phyloP scores from a whole-genome alignment of 2,888 invertebrate species.

The Hedychridium roseum region DNA sequence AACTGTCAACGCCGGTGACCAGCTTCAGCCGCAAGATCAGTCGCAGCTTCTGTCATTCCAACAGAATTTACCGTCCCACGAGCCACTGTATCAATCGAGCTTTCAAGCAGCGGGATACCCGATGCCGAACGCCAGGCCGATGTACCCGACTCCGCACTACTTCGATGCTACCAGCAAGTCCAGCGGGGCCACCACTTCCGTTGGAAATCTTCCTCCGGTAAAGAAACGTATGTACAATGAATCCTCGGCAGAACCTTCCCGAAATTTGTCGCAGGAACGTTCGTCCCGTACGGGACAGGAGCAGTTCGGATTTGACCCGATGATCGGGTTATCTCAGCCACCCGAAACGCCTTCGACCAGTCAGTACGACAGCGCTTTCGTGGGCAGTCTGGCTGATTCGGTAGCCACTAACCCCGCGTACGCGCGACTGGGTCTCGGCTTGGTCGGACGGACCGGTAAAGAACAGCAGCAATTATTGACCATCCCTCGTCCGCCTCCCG shows the following conservation, averaged over 20 bases:
- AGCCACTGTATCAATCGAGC: slow-evolving; percentile 53
- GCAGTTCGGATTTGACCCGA: slow-evolving; percentile 55
- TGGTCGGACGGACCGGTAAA: slow-evolving; percentile 51
- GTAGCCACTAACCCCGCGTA: slow-evolving; percentile 54
- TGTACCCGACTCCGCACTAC: slow-evolving; percentile 57
- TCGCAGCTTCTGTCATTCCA: slow-evolving; percentile 50
- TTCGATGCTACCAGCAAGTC: slow-evolving; percentile 44
- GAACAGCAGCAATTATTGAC: slow-evolving; percentile 56
- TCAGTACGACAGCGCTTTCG: slow-evolving; percentile 56
- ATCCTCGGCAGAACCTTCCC: slow-evolving; percentile 30
- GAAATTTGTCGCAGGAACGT: slow-evolving; percentile 42
- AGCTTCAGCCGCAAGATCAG: slow-evolving; percentile 44
- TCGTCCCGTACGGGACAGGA: slow-evolving; percentile 45
- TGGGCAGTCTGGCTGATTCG: slow-evolving; percentile 51
- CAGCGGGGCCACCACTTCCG: slow-evolving; percentile 24
- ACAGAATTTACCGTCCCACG: slow-evolving; percentile 52
- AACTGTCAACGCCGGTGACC: slow-evolving; percentile 22
- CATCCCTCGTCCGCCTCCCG: slow-evolving; percentile 56
- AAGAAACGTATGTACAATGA: slow-evolving; percentile 60
- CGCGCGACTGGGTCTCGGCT: slow-evolving; percentile 53
- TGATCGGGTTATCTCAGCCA: slow-evolving; percentile 52
- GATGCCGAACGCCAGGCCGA: slow-evolving; percentile 54
- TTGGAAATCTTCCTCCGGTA: slow-evolving; percentile 49
- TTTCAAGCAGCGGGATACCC: slow-evolving; percentile 57
- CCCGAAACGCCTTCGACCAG: slow-evolving; percentile 45